phyloP scores from a whole-genome alignment of 2,888 invertebrate genomes.

The Plagiodera versicolora region DNA sequence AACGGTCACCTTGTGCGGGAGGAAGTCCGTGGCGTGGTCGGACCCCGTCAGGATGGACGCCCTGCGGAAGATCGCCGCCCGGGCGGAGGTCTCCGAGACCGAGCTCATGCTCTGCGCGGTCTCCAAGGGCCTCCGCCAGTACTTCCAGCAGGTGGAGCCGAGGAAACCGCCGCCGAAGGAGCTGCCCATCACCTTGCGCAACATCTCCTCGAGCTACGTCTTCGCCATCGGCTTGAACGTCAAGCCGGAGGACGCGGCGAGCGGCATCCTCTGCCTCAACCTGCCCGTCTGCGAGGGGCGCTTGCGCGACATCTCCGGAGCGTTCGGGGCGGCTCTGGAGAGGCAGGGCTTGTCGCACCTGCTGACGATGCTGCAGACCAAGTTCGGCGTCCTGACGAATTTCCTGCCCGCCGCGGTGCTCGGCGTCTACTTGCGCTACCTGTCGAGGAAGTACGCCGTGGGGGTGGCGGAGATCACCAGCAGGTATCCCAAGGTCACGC shows the following conservation, averaged over 20 bases:
- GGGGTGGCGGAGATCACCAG: slow-evolving; percentile 64
- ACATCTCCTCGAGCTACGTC: slow-evolving; percentile 58
- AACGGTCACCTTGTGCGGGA: slow-evolving; percentile 68
- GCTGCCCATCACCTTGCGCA: slow-evolving; percentile 65
- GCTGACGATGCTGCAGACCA: slow-evolving; percentile 58
- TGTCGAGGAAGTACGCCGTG: slow-evolving; percentile 69
- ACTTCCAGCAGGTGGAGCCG: slow-evolving; percentile 53
- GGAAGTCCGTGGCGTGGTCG: slow-evolving; percentile 75
- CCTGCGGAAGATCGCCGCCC: slow-evolving; percentile 62
- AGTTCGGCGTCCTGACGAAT: slow-evolving; percentile 63
- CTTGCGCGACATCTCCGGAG: slow-evolving; percentile 51
- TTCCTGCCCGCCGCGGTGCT: slow-evolving; percentile 63
- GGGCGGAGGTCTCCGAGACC: slow-evolving; percentile 64
- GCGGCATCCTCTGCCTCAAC: slow-evolving; percentile 68
- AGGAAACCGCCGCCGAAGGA: too few relatives aligned
- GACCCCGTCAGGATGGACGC: slow-evolving; percentile 62
- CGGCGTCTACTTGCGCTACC: slow-evolving; percentile 62
- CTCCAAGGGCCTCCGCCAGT: slow-evolving; percentile 66
- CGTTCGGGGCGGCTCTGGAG: slow-evolving; percentile 53
- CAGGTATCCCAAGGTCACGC: slow-evolving; percentile 51
- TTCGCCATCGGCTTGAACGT: slow-evolving; percentile 58
- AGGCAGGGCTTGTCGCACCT: slow-evolving; percentile 60
- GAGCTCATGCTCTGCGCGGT: slow-evolving; percentile 67
- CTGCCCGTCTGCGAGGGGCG: slow-evolving; percentile 60
- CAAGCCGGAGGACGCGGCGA: slow-evolving; percentile 52